Base-by-base conservation (phyloP, 92 coral and sea anemone species). In the Diadumene lineata region DNA sequence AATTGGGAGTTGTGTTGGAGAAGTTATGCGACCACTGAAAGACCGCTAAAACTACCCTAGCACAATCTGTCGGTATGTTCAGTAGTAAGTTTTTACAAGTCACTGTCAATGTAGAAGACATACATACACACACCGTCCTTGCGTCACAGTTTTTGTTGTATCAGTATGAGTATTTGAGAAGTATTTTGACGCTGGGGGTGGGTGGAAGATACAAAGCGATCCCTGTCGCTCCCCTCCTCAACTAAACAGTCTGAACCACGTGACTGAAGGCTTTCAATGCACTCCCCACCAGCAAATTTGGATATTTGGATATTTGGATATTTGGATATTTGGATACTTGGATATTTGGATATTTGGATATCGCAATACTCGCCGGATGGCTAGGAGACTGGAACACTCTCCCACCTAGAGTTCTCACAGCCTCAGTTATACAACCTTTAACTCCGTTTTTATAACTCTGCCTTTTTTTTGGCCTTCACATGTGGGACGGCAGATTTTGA, bases 191-290 rank as follows among this genome's bases (percentile, higher is more conserved):
- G 58, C 58, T 53, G 58, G 58, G 58, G 31, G 68, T 62, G 68
- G 66, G 77, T 56, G 77, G 77, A 72, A 72, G 77, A n/a, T 72
- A 15, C 77, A 56, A 56, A 32, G 77, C 77, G 77, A 72, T 61
- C 77, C 66, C 43, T 33, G 77, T 62, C 19, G 51, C 77, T 66
- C 77, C 77, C 77, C 18, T 72, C 34, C 77, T 72, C 51, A 56
- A 62, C 66, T 18, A 55, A 25, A 50, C 25, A 17, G 33, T 38
- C 11, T 15, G 31, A 24, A 7, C 75, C 63, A 50, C 75, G 75
- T 70, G 75, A 53, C 75, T 60, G 51, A 56, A 72, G 77, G 77
- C 77, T 72, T 60, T 72, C 77, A 72, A 50, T 11, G 55, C 56
- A 72, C 77, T 56, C 77, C 77, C 77, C 63, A 31, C 66, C 77